Conservation (phyloP, 2,888 invertebrate genomes). For the Nomada lathburiana region DNA sequence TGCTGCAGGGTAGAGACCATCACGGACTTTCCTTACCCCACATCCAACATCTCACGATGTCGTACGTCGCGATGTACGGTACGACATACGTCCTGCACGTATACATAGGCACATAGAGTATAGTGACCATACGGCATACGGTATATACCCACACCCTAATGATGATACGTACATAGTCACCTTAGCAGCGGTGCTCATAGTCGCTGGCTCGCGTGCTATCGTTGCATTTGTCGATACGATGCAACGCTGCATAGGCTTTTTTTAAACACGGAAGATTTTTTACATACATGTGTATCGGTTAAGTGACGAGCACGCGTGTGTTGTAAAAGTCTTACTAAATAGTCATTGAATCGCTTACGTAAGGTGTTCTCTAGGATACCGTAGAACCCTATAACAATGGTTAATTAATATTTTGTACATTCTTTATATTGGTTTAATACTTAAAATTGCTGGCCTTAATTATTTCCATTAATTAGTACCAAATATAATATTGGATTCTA, state of each 20-base stretch:
- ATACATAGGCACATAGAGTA: neutral
- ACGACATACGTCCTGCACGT: slow-evolving; percentile 21
- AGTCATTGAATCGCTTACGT: neutral
- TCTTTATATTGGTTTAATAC: neutral
- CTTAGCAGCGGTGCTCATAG: slow-evolving; percentile 57
- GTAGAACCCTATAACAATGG: neutral
- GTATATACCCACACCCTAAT: slow-evolving; percentile 46
- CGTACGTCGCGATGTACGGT: neutral
- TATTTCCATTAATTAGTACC: neutral
- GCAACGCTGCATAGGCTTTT: slow-evolving; percentile 25
- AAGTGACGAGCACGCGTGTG: neutral
- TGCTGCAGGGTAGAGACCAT: slow-evolving; percentile 19
- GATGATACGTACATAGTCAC: slow-evolving; percentile 54
- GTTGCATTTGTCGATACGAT: slow-evolving; percentile 34
- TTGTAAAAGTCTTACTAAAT: neutral
- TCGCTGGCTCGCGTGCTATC: slow-evolving; percentile 32
- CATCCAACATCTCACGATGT: slow-evolving; percentile 31
- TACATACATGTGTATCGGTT: neutral
- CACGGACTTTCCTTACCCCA: slow-evolving; percentile 28
- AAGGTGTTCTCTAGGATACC: neutral
- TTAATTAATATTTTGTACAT: neutral
- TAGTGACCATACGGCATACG: slow-evolving; percentile 56
- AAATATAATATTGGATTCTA: neutral
- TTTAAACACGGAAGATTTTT: slow-evolving; percentile 37
- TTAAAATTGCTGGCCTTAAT: neutral